A percentile compares a stretch with the other conserved stretches of the same genome.
Evolutionary conservation across 2,888 invertebrate species (phyloP).

Genomic region (Tenthredo scrophulariae): DNA sequence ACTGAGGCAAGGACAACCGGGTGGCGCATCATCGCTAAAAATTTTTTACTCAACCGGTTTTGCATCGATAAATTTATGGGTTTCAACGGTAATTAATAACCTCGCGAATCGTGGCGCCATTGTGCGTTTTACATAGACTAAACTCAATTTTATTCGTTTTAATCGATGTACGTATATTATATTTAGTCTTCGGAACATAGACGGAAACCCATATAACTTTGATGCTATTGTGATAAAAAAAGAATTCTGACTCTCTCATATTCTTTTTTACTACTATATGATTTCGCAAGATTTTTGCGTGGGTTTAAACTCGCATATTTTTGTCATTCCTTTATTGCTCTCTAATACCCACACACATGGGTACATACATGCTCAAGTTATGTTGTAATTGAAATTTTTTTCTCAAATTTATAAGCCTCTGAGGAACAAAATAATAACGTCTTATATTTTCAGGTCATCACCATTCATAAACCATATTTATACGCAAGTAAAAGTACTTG

Average conservation of each 20-base stretch:
- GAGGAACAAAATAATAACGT: neutral
- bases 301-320: conserved; percentile 34
- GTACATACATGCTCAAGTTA: neutral
- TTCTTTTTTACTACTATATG: neutral
- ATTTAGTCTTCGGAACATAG: neutral
- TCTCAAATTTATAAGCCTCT: neutral
- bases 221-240: neutral
- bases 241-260: neutral
- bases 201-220: neutral
- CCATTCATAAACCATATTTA: neutral
- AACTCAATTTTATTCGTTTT: neutral
- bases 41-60: conserved; percentile 66
- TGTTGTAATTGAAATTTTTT: conserved; percentile 12
- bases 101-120: neutral
- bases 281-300: conserved; percentile 39
- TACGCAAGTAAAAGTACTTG: neutral
- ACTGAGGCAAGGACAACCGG: conserved; percentile 60
- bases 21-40: conserved; percentile 70
- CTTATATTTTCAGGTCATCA: neutral
- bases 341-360: conserved; percentile 25
- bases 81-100: neutral
- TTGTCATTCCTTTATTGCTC: conserved; percentile 40
- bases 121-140: neutral
- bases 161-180: neutral
- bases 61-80: conserved; percentile 53